These are phyloP conservation scores for Tortrix viridana DNA, from an alignment of 2,888 invertebrate genomes.

Conservation along the genomic window DNA sequence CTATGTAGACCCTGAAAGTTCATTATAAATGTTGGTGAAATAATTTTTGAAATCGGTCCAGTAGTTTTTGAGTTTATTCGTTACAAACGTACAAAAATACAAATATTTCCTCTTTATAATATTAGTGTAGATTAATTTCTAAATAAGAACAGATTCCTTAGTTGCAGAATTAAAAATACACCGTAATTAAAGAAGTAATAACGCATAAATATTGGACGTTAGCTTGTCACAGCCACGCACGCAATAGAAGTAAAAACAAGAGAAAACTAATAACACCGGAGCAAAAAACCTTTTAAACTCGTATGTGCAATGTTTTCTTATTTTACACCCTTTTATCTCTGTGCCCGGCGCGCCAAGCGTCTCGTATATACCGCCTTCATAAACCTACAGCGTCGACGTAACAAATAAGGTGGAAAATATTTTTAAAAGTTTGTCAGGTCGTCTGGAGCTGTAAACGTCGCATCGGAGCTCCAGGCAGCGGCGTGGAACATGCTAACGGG, in stretches of 20 bases:
- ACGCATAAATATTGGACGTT: background rate
- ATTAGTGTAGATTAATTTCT: no score
- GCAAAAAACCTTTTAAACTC: slow-evolving; percentile 21
- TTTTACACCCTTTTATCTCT: slow-evolving; percentile 40
- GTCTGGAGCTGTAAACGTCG: slow-evolving; percentile 38
- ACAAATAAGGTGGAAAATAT: slow-evolving; percentile 49
- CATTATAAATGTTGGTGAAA: no score
- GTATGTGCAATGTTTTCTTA: slow-evolving; percentile 25
- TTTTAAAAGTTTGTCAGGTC: slow-evolving; percentile 46
- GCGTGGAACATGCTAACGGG: slow-evolving; percentile 24
- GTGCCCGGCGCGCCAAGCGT: slow-evolving; percentile 32
- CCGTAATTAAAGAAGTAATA: background rate
- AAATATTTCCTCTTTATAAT: no score
- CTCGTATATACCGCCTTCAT: slow-evolving; percentile 38
- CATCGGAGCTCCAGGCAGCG: background rate
- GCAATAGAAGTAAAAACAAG: slow-evolving; percentile 8
- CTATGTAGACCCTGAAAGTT: no score
- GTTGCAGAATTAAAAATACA: no score
- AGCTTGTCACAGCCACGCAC: background rate
- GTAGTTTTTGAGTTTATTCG: no score
- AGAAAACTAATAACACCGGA: slow-evolving; percentile 20
- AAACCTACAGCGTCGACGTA: slow-evolving; percentile 29
- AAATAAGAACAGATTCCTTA: no score
- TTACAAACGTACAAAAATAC: no score
- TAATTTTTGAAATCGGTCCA: no score